Evolutionary conservation across 2,113 vertebrate genomes (phyloP).

Genomic region (Sterna hirundo): DNA sequence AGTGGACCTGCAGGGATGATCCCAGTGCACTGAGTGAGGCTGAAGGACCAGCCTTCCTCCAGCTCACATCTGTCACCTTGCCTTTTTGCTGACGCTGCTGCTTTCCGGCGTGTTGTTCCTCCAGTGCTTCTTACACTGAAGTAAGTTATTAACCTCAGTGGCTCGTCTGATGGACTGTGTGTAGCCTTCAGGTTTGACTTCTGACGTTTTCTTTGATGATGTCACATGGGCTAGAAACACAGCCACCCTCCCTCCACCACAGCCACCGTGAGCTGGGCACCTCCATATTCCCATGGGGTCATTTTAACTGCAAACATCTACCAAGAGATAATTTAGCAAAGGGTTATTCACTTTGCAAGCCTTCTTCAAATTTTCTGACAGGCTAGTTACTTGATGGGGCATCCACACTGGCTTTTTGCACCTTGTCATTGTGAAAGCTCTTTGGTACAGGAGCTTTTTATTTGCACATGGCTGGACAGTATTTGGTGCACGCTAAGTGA

Average conservation of each 20-base stretch:
- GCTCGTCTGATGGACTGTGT: background rate
- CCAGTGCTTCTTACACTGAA: background rate
- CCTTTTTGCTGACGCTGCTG: background rate
- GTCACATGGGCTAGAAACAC: background rate
- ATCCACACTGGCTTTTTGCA: background rate
- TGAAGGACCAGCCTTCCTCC: background rate
- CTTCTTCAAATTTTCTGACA: background rate
- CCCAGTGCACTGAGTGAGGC: background rate
- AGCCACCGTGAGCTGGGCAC: background rate
- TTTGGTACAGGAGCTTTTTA: background rate
- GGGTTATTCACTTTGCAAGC: background rate
- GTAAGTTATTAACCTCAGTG: background rate
- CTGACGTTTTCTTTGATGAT: background rate
- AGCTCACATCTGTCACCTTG: background rate
- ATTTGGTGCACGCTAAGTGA: background rate
- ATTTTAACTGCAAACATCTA: background rate
- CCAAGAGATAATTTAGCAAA: background rate
- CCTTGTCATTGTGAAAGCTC: background rate
- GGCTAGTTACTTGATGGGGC: background rate
- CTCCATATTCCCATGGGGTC: background rate
- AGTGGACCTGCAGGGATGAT: background rate
- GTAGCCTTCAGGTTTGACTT: background rate
- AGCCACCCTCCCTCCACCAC: rapidly evolving
- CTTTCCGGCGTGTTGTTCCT: rapidly evolving
- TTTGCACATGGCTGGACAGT: background rate